A percentile compares a stretch with the other conserved stretches of the same genome.
Evolutionary conservation across 1,140 invertebrate species (phyloP).

Genomic region (Chelonus insularis): DNA sequence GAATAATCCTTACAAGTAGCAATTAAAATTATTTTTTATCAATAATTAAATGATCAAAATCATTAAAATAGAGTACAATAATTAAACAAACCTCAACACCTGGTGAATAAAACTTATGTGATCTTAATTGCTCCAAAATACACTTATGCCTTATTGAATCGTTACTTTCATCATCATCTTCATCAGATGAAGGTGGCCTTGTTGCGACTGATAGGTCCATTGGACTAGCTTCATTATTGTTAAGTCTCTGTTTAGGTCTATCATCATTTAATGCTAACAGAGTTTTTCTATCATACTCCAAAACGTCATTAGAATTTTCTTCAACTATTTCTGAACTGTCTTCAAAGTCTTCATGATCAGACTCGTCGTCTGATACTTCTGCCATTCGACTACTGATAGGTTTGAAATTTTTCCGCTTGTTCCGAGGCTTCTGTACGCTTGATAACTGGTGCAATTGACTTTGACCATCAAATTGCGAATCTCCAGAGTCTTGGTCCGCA

Average conservation of each 20-base stretch:
- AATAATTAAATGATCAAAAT: neutral
- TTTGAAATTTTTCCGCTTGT: conserved; percentile 65
- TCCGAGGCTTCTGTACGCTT: conserved; percentile 56
- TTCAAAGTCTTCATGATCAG: conserved; percentile 47
- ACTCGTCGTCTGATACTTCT: conserved; percentile 57
- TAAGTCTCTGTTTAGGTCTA: conserved; percentile 51
- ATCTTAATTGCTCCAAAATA: conserved; percentile 54
- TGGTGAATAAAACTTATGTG: conserved; percentile 54
- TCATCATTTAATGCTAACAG: conserved; percentile 42
- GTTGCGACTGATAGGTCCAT: conserved; percentile 57
- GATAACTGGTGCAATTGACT: conserved; percentile 54
- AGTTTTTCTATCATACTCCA: conserved; percentile 54
- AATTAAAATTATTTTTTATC: no score
- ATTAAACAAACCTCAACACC: conserved; percentile 43
- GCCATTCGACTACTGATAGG: conserved; percentile 63
- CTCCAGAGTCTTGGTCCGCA: conserved; percentile 52
- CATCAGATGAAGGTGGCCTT: conserved; percentile 52
- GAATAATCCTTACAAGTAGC: neutral
- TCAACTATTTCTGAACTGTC: conserved; percentile 45
- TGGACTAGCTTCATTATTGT: conserved; percentile 57
- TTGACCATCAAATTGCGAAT: conserved; percentile 52
- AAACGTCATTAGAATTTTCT: conserved; percentile 45
- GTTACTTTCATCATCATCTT: conserved; percentile 53
- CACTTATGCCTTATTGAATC: conserved; percentile 57
- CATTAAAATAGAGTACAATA: neutral